Base-by-base conservation (phyloP, 2,888 invertebrate species). In the Artemia sinica region DNA sequence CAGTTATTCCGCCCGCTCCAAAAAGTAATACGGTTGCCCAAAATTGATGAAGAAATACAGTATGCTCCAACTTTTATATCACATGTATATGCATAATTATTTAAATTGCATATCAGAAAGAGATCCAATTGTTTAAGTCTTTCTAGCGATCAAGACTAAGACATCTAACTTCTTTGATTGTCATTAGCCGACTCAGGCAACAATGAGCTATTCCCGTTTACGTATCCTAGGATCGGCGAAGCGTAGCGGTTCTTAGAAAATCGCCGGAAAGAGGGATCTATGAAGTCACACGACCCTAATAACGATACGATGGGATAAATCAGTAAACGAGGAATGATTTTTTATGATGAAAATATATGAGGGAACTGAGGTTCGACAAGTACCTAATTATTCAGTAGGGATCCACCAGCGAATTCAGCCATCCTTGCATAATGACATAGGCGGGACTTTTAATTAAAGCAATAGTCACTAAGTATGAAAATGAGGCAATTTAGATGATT, bases 321-420 rank as follows among this genome's bases (percentile, higher is more conserved):
- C 63, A 58, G 63, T 58, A 58, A 58, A 58, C 63, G 11, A 58
- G 63, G 63, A 58, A 28, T n/a, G 63, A 58, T n/a, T 58, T 41
- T 41, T 58, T 58, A 58, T 58, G 63, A 58, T 58, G 63, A 28
- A 28, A 58, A 58, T 18, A 58, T 18, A 18, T 28, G 14, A n/a
- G 63, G n/a, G n/a, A 41, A 41, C n/a, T 28, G 63, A 58, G 63
- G 63, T 58, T 28, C n/a, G 11, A 58, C 14, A 58, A 58, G 63
- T n/a, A 28, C 63, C 63, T 58, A 58, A 58, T 58, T 58, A 58
- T 58, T 58, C 63, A 58, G 63, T 28, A 58, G 63, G 63, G 63
- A 58, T 58, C 63, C 63, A 58, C 63, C 63, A 58, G 63, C 63
- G 28, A n/a, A 28, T 18, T 9, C 11, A 58, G 63, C 63, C 8